phyloP scores from a whole-genome alignment of 2,113 vertebrate species.

The Nothobranchius furzeri region DNA sequence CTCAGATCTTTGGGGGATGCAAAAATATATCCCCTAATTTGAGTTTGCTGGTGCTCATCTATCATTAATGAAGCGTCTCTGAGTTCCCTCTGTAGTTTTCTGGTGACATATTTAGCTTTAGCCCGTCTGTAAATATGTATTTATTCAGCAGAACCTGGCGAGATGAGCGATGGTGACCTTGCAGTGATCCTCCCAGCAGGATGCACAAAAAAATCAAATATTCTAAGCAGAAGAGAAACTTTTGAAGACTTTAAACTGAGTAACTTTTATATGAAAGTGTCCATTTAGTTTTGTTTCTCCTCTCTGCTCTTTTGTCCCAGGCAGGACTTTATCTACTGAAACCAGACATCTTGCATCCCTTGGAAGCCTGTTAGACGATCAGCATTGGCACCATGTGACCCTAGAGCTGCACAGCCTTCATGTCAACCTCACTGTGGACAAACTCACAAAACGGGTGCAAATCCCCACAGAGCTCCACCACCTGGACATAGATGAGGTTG shows the following conservation, averaged over 20 bases:
- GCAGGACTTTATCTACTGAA: constrained; percentile 57
- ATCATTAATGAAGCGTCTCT: constrained; percentile 47
- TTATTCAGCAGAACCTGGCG: neutral
- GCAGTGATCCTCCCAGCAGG: constrained; percentile 13
- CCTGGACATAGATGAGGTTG: constrained; percentile 88
- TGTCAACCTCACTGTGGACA: constrained; percentile 94
- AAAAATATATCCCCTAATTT: constrained; percentile 33
- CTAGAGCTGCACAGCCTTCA: constrained; percentile 82
- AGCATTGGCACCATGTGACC: constrained; percentile 90
- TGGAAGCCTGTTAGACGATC: constrained; percentile 93
- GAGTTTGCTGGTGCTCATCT: constrained; percentile 46
- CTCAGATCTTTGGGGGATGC: constrained; percentile 7
- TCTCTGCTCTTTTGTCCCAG: constrained; percentile 8
- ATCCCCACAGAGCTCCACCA: constrained; percentile 82
- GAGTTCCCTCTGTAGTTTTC: neutral
- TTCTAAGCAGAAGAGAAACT: constrained; percentile 13
- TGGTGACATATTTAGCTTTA: constrained; percentile 20
- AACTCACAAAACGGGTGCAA: constrained; percentile 82
- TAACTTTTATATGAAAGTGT: neutral
- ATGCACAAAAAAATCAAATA: constrained; percentile 7
- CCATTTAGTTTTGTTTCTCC: neutral
- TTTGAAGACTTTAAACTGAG: neutral
- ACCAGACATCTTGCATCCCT: constrained; percentile 74
- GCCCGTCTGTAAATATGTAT: constrained; percentile 12
- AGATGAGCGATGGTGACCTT: constrained; percentile 17